Conservation (phyloP, 2,888 invertebrate genomes). For the Dorcus hopei region DNA sequence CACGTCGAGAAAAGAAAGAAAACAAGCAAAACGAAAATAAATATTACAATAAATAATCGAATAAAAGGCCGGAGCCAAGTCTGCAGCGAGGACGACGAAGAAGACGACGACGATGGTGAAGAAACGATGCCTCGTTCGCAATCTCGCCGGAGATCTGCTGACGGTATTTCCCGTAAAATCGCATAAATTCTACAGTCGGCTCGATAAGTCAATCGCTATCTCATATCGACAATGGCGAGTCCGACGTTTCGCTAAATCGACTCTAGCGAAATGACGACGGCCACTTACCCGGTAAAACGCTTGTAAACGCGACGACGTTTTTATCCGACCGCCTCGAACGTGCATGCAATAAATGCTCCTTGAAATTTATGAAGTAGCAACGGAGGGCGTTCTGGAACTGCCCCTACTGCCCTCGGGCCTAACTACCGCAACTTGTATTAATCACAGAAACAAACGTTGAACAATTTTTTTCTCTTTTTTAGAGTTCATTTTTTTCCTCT, state of each 20-base stretch:
- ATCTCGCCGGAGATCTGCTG: conserved; percentile 36
- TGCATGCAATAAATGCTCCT: conserved; percentile 5
- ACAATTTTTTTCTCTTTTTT: too few relatives aligned
- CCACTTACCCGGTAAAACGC: conserved; percentile 1
- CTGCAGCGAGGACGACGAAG: too few relatives aligned
- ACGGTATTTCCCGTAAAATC: conserved; percentile 36
- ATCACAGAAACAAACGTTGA: background rate
- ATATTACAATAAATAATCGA: too few relatives aligned
- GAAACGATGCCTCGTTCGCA: conserved; percentile 18
- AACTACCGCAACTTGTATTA: conserved; percentile 10
- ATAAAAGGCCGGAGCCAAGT: too few relatives aligned
- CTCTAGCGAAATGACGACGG: background rate
- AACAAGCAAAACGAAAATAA: too few relatives aligned
- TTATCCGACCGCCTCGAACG: background rate
- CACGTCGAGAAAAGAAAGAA: too few relatives aligned
- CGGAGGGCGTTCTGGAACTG: conserved; percentile 21
- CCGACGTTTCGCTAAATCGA: conserved; percentile 17
- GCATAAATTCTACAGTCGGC: conserved; percentile 34
- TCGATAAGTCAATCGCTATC: conserved; percentile 41
- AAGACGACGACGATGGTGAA: background rate
- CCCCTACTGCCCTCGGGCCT: conserved; percentile 16
- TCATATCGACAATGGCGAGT: conserved; percentile 27
- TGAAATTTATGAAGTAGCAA: conserved; percentile 27
- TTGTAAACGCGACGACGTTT: conserved; percentile 3
- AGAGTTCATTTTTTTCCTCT: too few relatives aligned